Evolutionary conservation across 2,888 invertebrate genomes (phyloP).

Genomic region (Plagodis pulveraria): DNA sequence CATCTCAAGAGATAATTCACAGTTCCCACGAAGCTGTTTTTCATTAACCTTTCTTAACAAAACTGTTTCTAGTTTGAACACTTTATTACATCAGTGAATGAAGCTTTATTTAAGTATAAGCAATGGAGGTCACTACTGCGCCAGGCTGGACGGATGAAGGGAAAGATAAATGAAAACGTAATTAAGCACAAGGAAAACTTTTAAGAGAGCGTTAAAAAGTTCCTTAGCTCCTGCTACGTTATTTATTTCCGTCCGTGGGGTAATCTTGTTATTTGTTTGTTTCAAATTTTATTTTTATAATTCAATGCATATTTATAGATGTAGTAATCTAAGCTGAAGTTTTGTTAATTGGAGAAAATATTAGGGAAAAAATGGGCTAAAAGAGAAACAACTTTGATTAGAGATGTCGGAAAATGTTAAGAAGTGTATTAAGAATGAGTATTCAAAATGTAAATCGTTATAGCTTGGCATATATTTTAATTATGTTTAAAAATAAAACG

Average conservation of each 20-base stretch:
- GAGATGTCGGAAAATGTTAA: neutral
- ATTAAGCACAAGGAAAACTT: slow-evolving; percentile 77
- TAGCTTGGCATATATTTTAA: no score
- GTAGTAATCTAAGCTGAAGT: slow-evolving; percentile 18
- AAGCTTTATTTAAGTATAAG: slow-evolving; percentile 47
- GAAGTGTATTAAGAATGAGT: no score
- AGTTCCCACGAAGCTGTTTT: slow-evolving; percentile 4
- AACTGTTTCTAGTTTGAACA: slow-evolving; percentile 14
- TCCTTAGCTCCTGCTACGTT: slow-evolving; percentile 66
- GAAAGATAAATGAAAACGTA: slow-evolving; percentile 80
- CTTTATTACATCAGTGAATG: slow-evolving; percentile 24
- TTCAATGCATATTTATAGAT: slow-evolving; percentile 39
- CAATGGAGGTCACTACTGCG: slow-evolving; percentile 40
- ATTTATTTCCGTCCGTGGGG: slow-evolving; percentile 65
- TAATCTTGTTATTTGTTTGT: slow-evolving; percentile 68
- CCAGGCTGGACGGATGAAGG: slow-evolving; percentile 55
- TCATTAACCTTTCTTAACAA: slow-evolving; percentile 13
- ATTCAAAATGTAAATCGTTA: no score
- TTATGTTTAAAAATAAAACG: neutral
- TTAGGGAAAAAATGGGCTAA: neutral
- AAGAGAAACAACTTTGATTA: neutral
- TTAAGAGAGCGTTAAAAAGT: slow-evolving; percentile 74
- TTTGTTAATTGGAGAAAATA: slow-evolving; percentile 2
- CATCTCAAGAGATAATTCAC: neutral
- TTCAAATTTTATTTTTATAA: slow-evolving; percentile 49